Conservation (phyloP, 2,888 invertebrate species). For the Asteroscopus sphinx region DNA sequence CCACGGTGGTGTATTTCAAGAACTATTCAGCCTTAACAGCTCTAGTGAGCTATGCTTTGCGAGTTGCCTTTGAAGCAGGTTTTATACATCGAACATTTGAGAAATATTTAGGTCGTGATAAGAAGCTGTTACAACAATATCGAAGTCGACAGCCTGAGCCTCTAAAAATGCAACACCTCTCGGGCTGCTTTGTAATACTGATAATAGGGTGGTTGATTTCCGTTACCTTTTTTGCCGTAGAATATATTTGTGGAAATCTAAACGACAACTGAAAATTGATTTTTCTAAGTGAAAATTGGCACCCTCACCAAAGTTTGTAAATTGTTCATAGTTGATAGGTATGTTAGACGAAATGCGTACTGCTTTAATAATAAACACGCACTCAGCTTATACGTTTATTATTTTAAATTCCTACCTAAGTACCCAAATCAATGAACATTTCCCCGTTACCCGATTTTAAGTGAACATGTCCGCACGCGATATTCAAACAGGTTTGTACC, state of each 20-base stretch:
- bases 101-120: conserved; percentile 55
- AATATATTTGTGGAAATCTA: conserved; percentile 62
- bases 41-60: conserved; percentile 64
- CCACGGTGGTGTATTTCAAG: conserved; percentile 72
- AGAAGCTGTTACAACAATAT: conserved; percentile 47
- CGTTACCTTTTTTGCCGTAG: conserved; percentile 66
- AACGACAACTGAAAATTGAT: conserved; percentile 17
- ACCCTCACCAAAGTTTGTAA: too few species aligned
- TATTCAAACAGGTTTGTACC: too few species aligned
- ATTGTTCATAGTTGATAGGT: not conserved
- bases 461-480: too few species aligned
- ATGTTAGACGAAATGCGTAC: not conserved
- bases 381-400: conserved; percentile 7
- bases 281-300: not conserved
- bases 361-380: conserved; percentile 6
- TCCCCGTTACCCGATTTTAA: not conserved
- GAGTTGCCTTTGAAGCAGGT: conserved; percentile 68
- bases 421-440: not conserved
- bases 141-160: conserved; percentile 31
- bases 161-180: conserved; percentile 63
- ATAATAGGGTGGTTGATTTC: conserved; percentile 67
- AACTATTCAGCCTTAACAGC: conserved; percentile 66
- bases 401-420: conserved; percentile 3
- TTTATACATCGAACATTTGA: conserved; percentile 62
- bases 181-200: conserved; percentile 63